A percentile compares a stretch with the other conserved stretches of the same genome.
phyloP scores from a whole-genome alignment of 2,113 vertebrate genomes.

The Paedocypris sp. region DNA sequence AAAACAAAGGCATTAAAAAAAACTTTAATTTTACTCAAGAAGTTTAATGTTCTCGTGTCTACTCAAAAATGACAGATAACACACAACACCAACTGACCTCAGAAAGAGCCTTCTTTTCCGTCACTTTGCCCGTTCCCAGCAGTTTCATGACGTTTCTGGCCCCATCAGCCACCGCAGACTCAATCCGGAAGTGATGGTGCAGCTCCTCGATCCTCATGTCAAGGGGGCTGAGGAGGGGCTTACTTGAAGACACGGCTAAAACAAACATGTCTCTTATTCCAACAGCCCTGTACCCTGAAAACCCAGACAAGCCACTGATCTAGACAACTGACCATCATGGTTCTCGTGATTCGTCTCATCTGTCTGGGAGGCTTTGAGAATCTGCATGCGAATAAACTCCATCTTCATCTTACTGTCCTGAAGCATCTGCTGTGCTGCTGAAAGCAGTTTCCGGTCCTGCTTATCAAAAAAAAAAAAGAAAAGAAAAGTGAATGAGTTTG shows the following conservation, averaged over 20 bases:
- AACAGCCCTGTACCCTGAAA: neutral
- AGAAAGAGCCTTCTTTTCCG: slow-evolving; percentile 91
- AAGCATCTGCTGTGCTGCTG: slow-evolving; percentile 94
- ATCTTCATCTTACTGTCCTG: slow-evolving; percentile 98
- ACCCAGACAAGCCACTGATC: neutral
- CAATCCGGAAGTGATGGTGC: slow-evolving; percentile 93
- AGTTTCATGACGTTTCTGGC: slow-evolving; percentile 99
- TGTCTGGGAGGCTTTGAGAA: slow-evolving; percentile 93
- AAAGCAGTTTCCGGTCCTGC: slow-evolving; percentile 91
- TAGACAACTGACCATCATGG: slow-evolving; percentile 69
- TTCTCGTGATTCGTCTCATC: slow-evolving; percentile 88
- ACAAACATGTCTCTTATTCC: neutral
- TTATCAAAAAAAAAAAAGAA: neutral
- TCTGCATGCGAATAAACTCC: slow-evolving; percentile 98
- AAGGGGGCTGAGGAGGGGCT: slow-evolving; percentile 93
- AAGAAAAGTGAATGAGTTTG: neutral
- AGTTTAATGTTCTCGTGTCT: no score
- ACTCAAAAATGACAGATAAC: no score
- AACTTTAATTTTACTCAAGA: no score
- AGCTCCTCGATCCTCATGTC: slow-evolving; percentile 96
- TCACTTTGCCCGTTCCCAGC: slow-evolving; percentile 89
- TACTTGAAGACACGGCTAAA: slow-evolving; percentile 60
- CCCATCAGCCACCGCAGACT: slow-evolving; percentile 93
- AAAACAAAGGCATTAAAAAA: no score
- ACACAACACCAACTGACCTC: no score